Evolutionary conservation across 2,113 vertebrate species (phyloP).

Genomic region (Eulemur macaco): DNA sequence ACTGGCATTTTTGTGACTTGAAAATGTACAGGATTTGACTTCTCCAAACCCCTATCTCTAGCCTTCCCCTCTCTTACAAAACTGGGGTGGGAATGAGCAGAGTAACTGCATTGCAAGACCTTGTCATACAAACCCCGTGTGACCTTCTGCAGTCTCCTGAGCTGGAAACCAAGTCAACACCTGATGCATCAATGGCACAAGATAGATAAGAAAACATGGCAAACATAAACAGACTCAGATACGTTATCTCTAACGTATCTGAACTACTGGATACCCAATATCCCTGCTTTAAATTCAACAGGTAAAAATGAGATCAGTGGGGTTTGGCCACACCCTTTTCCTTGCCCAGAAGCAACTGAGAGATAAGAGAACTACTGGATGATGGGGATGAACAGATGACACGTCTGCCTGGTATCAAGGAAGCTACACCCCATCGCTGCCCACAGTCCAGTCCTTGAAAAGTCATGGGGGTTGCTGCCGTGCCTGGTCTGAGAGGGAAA

Average conservation of each 20-base stretch:
- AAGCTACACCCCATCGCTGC: no score
- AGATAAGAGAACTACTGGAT: background rate
- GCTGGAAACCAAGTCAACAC: background rate
- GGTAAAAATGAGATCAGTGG: background rate
- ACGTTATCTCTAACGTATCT: background rate
- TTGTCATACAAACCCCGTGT: no score
- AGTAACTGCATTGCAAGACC: background rate
- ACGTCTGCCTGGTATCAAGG: accelerated
- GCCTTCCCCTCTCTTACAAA: background rate
- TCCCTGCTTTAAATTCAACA: background rate
- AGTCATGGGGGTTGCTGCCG: no score
- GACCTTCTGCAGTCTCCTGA: background rate
- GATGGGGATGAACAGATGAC: no score
- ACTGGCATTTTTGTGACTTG: background rate
- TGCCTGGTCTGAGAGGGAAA: background rate
- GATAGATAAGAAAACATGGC: background rate
- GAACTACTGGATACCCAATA: background rate
- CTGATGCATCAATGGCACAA: no score
- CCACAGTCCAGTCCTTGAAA: background rate
- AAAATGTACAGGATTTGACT: background rate
- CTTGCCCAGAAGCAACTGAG: background rate
- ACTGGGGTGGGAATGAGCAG: background rate
- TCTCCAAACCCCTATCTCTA: background rate
- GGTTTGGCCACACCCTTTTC: background rate
- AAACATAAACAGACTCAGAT: background rate